Evolutionary conservation across 2,888 invertebrate species (phyloP), one percentile per base, ranked within the genome.

Genomic region (Dynastes grantii): DNA sequence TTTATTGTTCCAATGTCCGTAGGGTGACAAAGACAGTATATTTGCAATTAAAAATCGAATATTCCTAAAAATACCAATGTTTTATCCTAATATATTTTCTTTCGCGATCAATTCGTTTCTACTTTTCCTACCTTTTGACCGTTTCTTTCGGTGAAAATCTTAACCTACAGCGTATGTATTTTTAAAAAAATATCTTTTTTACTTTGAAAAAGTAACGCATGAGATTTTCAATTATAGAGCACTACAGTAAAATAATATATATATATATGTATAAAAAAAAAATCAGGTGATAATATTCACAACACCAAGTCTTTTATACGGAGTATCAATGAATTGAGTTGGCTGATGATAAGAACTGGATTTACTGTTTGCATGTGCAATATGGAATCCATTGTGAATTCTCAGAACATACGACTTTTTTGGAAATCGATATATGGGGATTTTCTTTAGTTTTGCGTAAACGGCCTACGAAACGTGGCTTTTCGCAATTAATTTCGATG

Each of bases 21-120:
- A 63, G 8, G 32, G n/a, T 55, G 6, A 63, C 63, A 63, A 29
- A 22, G 27, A 68, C 51, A 27, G 27, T 68, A 68, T 22, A 16
- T 68, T 29, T 51, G 51, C 68, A 68, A 68, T 68, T 5, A 68
- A 63, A 29, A 32, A 68, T 68, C 68, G 29, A 63, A 49, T 68
- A 68, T 29, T 63, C 27, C 68, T 68, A 55, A 55, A 11, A 51
- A 27, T 51, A 51, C 29, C 53, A 63, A 68, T 68, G 9, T 68
- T 68, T 68, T 29, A 29, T 51, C 16, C 3, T 64, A 64, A 40
- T 65, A 45, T 67, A 67, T 45, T 55, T 22, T 51, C 16, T 67
- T 27, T 67, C 22, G 40, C 27, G 29, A 68, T 27, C 51, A 68
- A 51, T 49, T 27, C 6, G n/a, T 29, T 68, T 11, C 29, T 51